phyloP scores from a whole-genome alignment of 2,888 invertebrate species.

The Teleiodes luculella region DNA sequence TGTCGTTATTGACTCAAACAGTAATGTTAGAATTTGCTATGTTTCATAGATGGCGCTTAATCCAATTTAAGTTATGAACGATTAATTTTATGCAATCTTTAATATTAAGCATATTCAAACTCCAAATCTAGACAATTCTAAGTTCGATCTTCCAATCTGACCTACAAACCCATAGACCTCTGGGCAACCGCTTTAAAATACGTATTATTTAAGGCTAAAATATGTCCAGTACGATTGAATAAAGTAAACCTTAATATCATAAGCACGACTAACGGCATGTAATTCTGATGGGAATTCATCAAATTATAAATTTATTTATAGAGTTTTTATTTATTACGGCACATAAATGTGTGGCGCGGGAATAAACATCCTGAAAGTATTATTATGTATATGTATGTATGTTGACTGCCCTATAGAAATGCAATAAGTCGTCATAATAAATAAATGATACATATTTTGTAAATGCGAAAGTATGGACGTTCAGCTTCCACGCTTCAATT shows the following conservation, averaged over 20 bases:
- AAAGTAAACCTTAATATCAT: conserved; percentile 13
- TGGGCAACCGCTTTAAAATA: conserved; percentile 12
- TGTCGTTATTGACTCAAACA: not conserved
- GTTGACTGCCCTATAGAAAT: no score
- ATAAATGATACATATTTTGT: no score
- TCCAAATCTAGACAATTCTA: not conserved
- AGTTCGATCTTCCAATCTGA: not conserved
- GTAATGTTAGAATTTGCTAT: not conserved
- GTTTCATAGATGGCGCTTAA: not conserved
- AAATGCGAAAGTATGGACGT: no score
- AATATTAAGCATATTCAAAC: not conserved
- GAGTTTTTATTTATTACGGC: no score
- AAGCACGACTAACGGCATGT: conserved; percentile 8
- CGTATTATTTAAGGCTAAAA: conserved; percentile 13
- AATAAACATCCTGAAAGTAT: no score
- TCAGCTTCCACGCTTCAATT: no score
- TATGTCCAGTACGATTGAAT: conserved; percentile 10
- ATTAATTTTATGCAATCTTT: not conserved
- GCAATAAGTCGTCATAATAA: no score
- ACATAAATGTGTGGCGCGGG: no score
- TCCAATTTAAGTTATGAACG: not conserved
- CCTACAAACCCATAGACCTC: conserved; percentile 18
- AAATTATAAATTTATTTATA: no score
- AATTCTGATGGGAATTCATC: not conserved
- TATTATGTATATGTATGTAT: no score